Conservation (phyloP, 2,113 vertebrate genomes). For the Marmota flaviventris region DNA sequence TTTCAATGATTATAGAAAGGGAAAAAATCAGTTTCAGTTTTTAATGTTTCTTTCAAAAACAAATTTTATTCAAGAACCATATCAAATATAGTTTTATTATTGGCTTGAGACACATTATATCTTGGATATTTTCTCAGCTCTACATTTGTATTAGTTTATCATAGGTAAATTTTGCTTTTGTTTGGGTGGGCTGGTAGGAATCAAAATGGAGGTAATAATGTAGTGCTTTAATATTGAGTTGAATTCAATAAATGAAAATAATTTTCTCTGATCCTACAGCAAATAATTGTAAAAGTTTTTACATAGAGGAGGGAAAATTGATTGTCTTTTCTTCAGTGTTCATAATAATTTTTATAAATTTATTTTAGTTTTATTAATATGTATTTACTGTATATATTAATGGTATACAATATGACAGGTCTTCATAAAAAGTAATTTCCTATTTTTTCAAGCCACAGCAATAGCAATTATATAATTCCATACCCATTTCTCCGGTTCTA, state of each 20-base stretch:
- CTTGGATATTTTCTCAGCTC: not conserved
- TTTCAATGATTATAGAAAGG: constrained; percentile 2
- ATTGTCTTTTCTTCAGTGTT: not conserved
- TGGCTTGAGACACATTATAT: not conserved
- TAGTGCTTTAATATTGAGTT: not conserved
- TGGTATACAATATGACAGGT: not conserved
- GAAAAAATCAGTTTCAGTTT: constrained; percentile 11
- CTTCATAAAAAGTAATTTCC: not conserved
- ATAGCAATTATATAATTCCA: not conserved
- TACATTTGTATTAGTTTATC: constrained; percentile 37
- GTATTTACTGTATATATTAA: not conserved
- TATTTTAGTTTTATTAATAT: not conserved
- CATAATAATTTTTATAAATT: not conserved
- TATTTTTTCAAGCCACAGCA: not conserved
- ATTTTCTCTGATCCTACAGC: not conserved
- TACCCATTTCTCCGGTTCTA: not conserved
- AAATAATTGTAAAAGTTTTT: constrained; percentile 14
- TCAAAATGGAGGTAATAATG: not conserved
- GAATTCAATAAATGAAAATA: constrained; percentile 36
- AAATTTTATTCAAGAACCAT: constrained; percentile 23
- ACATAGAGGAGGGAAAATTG: not conserved
- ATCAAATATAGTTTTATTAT: constrained; percentile 29
- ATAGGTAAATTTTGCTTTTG: constrained; percentile 22
- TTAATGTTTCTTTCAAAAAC: constrained; percentile 36
- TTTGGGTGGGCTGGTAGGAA: not conserved